Conservation (phyloP, 2,888 invertebrate genomes). For the Galerucella calmariensis region DNA sequence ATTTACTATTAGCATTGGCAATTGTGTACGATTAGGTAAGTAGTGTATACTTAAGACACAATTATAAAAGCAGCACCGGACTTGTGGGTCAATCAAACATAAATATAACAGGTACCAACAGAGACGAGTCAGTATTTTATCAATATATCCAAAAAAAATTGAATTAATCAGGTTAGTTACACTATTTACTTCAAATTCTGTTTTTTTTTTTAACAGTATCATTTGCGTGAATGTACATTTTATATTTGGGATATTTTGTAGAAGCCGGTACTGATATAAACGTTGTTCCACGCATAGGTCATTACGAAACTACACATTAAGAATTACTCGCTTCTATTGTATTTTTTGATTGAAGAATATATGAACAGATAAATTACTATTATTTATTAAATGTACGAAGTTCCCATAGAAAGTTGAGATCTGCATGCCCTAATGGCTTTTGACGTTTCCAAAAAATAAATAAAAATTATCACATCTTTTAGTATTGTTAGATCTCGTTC, state of each 20-base stretch:
- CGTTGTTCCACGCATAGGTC: constrained; percentile 12
- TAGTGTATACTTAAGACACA: constrained; percentile 39
- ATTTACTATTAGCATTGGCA: constrained; percentile 42
- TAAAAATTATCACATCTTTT: too few species aligned
- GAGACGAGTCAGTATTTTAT: background rate
- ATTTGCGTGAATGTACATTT: too few species aligned
- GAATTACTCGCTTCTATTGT: constrained; percentile 27
- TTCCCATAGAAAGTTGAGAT: background rate
- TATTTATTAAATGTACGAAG: constrained; percentile 8
- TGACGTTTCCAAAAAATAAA: too few species aligned
- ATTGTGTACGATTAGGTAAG: constrained; percentile 41
- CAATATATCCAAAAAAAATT: too few species aligned
- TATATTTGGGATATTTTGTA: background rate
- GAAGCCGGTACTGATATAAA: background rate
- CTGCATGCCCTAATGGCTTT: background rate
- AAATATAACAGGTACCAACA: background rate
- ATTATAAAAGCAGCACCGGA: constrained; percentile 27
- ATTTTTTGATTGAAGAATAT: constrained; percentile 29
- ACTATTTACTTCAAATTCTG: too few species aligned
- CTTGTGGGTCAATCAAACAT: background rate
- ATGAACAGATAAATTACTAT: constrained; percentile 22
- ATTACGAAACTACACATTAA: constrained; percentile 29
- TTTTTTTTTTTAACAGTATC: too few species aligned
- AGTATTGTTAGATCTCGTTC: too few species aligned
- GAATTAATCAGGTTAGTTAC: too few species aligned